Evolutionary conservation across 2,797 vertebrate species (phyloP).

Genomic region (Neomorphus geoffroyi): DNA sequence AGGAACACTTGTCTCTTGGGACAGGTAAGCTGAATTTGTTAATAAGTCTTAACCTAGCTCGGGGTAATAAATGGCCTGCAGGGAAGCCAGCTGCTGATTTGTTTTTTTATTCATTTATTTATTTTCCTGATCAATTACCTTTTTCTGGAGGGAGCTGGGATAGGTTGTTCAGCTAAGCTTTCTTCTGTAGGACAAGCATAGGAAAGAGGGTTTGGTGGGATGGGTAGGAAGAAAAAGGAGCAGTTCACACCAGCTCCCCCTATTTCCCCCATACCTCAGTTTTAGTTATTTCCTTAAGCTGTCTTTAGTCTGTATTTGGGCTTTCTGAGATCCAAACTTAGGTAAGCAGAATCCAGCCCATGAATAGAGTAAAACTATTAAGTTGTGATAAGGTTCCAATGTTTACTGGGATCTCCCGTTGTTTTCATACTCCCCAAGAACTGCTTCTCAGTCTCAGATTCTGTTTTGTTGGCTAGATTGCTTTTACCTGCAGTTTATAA

Average conservation of each 20-base stretch:
- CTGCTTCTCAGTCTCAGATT: neutral
- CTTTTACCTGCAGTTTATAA: neutral
- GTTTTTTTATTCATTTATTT: no score
- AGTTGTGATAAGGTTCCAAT: neutral
- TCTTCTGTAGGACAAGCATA: neutral
- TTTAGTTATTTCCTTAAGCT: neutral
- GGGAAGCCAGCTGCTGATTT: neutral
- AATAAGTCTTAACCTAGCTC: neutral
- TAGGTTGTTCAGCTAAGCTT: neutral
- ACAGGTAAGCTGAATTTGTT: conserved; percentile 76
- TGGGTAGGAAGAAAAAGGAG: neutral
- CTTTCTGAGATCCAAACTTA: neutral
- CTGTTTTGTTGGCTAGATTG: neutral
- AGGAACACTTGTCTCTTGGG: conserved; percentile 78
- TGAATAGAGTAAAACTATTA: neutral
- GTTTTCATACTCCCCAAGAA: neutral
- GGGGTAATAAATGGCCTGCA: neutral
- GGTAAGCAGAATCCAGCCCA: neutral
- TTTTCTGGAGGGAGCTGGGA: neutral
- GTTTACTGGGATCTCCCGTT: neutral
- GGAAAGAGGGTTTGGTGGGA: neutral
- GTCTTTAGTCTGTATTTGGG: neutral
- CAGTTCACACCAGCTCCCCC: neutral
- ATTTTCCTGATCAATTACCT: neutral
- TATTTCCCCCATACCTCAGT: neutral